These are phyloP conservation scores for Eonycteris spelaea DNA, from an alignment of 2,113 vertebrate species.

Conservation along the genomic window DNA sequence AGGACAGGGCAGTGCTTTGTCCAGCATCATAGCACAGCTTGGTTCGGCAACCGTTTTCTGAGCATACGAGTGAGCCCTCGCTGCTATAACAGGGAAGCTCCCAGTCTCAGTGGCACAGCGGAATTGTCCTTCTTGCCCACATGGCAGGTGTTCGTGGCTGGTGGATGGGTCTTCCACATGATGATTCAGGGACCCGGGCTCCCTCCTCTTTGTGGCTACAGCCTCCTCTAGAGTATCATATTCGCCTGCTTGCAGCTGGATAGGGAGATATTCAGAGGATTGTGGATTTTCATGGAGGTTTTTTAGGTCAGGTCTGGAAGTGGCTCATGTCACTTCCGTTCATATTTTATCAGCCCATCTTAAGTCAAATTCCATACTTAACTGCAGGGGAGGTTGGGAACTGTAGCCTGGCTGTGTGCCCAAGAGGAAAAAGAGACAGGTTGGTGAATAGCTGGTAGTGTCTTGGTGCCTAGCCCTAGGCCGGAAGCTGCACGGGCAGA, in stretches of 20 bases:
- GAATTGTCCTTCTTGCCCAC: background rate
- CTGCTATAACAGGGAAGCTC: background rate
- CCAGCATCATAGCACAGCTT: background rate
- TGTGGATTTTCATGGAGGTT: background rate
- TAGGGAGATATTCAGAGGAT: background rate
- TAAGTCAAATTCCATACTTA: background rate
- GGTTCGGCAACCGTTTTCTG: background rate
- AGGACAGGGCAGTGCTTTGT: background rate
- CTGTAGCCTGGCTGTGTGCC: background rate
- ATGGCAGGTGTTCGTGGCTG: background rate
- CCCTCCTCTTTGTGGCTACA: background rate
- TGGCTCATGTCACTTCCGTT: background rate
- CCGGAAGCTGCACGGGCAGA: background rate
- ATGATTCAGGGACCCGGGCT: background rate
- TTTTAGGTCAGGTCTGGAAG: background rate
- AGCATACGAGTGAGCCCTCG: background rate
- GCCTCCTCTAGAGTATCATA: background rate
- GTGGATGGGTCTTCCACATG: background rate
- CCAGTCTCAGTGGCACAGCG: fast-evolving
- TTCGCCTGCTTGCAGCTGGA: background rate
- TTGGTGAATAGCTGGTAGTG: no score
- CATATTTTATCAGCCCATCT: background rate
- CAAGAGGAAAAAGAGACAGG: background rate
- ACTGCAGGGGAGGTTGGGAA: background rate
- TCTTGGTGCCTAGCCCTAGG: background rate